Percentiles rank a stretch among this genome's conserved stretches.
Evolutionary conservation across 2,888 invertebrate species (phyloP).

Genomic region (Geotrupes spiniger): DNA sequence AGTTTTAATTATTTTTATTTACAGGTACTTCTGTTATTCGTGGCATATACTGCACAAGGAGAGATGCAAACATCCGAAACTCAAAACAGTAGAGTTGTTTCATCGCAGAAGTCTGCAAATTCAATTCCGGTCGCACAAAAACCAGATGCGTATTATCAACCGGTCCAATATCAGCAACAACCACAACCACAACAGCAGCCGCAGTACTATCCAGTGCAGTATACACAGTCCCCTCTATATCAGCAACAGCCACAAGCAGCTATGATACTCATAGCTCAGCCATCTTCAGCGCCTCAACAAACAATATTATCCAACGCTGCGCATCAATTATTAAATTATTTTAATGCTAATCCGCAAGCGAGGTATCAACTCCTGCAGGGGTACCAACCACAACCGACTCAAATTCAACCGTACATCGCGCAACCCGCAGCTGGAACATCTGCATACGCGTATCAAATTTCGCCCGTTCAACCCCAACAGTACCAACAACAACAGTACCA

Average conservation of each 20-base stretch:
- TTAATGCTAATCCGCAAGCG: slow-evolving; percentile 42
- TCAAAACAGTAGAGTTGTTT: slow-evolving; percentile 15
- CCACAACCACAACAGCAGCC: slow-evolving; percentile 29
- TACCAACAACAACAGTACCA: slow-evolving; percentile 10
- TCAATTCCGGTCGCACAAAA: slow-evolving; percentile 28
- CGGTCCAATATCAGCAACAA: slow-evolving; percentile 17
- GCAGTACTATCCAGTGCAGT: slow-evolving; percentile 30
- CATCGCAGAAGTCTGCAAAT: slow-evolving; percentile 24
- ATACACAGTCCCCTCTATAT: slow-evolving; percentile 27
- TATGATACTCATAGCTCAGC: slow-evolving; percentile 48
- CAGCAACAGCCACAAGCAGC: slow-evolving; percentile 36
- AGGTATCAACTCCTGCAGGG: slow-evolving; percentile 34
- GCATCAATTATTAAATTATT: slow-evolving; percentile 44
- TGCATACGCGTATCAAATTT: slow-evolving; percentile 10
- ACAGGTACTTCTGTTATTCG: slow-evolving; percentile 23
- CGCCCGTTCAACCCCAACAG: slow-evolving; percentile 14
- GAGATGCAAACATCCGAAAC: slow-evolving; percentile 19
- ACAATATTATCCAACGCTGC: slow-evolving; percentile 33
- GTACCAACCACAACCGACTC: slow-evolving; percentile 25
- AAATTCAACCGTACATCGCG: slow-evolving; percentile 28
- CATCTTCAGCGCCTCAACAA: slow-evolving; percentile 39
- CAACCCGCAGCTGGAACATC: slow-evolving; percentile 23
- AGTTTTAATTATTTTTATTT: slow-evolving; percentile 12
- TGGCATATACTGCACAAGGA: slow-evolving; percentile 16
- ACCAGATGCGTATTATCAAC: slow-evolving; percentile 24